Conservation (phyloP, 1,140 invertebrate genomes). For the Neoseiulus cucumeris region DNA sequence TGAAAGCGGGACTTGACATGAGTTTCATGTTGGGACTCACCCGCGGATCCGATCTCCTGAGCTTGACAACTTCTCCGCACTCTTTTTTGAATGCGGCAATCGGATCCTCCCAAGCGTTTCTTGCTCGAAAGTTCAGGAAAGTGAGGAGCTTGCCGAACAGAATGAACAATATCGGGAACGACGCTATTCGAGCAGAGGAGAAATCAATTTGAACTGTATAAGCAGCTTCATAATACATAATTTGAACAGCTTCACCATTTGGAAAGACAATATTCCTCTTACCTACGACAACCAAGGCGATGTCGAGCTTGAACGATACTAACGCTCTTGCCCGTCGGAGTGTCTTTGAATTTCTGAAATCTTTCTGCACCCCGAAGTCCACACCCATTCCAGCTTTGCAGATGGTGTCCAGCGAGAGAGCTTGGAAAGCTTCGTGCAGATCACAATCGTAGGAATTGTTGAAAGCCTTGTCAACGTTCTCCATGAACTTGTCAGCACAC, state of each 20-base stretch:
- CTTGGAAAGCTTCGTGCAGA: background rate
- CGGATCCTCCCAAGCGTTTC: background rate
- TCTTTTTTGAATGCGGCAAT: background rate
- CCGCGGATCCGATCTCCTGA: background rate
- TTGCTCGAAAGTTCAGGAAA: background rate
- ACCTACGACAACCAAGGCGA: background rate
- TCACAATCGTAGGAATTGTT: too few species aligned
- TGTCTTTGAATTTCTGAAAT: background rate
- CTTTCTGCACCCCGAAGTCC: background rate
- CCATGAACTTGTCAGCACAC: background rate
- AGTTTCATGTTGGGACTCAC: background rate
- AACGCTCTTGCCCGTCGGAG: background rate
- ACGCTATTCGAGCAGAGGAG: background rate
- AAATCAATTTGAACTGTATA: background rate
- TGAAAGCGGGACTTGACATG: too few species aligned
- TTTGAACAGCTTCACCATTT: background rate
- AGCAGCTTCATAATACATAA: background rate
- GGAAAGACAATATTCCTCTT: background rate
- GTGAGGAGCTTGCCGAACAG: background rate
- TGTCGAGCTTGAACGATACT: background rate
- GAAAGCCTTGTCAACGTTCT: background rate
- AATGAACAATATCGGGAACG: background rate
- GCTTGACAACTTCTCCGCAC: background rate
- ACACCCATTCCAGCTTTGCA: background rate
- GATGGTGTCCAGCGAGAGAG: background rate